Conservation (phyloP, 2,888 invertebrate genomes). For the Cheiracanthium punctorium region DNA sequence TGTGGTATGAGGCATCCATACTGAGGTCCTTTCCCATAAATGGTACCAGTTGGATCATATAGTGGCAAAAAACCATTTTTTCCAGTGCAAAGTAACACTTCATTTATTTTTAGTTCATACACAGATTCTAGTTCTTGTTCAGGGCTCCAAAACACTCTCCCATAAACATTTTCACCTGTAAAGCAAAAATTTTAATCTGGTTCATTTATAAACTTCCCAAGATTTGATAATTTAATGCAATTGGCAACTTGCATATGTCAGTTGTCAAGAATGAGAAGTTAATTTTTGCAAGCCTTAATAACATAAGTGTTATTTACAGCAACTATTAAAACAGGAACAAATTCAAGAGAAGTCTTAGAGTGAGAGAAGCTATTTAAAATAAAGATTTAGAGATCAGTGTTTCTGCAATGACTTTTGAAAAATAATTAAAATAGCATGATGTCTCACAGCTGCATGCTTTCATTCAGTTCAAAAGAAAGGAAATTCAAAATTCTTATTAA, state of each 20-base stretch:
- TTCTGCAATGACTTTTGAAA: no score
- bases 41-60: slow-evolving; percentile 76
- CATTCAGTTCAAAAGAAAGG: no score
- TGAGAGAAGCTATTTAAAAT: no score
- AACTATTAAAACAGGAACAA: no score
- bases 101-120: slow-evolving; percentile 76
- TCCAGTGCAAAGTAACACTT: slow-evolving; percentile 77
- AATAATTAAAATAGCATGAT: no score
- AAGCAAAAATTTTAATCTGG: slow-evolving; percentile 1
- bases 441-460: no score
- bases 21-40: slow-evolving; percentile 76
- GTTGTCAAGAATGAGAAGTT: neutral
- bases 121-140: slow-evolving; percentile 76
- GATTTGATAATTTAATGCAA: no score
- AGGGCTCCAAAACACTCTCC: slow-evolving; percentile 77
- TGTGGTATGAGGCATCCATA: slow-evolving; percentile 77
- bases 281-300: no score
- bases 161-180: slow-evolving; percentile 75
- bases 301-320: no score
- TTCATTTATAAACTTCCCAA: neutral
- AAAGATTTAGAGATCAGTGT: no score
- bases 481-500: no score
- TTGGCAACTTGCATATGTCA: neutral
- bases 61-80: slow-evolving; percentile 76
- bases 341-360: no score